phyloP scores from a whole-genome alignment of 2,797 vertebrate genomes.

The Gymnothorax reevesii region DNA sequence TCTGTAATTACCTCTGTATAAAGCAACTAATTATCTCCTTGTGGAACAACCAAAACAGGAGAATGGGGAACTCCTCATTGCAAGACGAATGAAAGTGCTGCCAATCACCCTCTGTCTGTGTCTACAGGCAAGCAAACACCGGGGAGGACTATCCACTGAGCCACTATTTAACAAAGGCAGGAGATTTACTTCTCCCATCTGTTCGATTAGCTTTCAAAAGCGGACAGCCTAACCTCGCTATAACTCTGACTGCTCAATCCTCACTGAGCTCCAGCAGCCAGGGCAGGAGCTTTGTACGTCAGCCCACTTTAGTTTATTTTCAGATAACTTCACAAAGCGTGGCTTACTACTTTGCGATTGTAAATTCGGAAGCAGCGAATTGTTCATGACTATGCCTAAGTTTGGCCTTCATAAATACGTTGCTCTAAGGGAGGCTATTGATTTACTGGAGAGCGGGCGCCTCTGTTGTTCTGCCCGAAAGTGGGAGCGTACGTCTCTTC shows the following conservation, averaged over 20 bases:
- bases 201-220: conserved; percentile 59
- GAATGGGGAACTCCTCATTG: conserved; percentile 36
- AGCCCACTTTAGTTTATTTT: conserved; percentile 25
- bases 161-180: conserved; percentile 58
- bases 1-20: not conserved
- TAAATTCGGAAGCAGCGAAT: conserved; percentile 71
- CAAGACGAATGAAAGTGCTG: conserved; percentile 55
- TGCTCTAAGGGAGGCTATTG: conserved; percentile 70
- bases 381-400: conserved; percentile 77
- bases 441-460: conserved; percentile 64
- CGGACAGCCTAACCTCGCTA: conserved; percentile 29
- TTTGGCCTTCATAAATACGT: conserved; percentile 75
- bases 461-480: conserved; percentile 7
- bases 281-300: conserved; percentile 1
- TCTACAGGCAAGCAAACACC: conserved; percentile 25
- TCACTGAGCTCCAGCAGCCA: conserved; percentile 13
- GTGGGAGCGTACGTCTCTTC: conserved; percentile 50
- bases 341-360: conserved; percentile 41
- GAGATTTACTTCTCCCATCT: conserved; percentile 54
- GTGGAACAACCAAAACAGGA: conserved; percentile 28
- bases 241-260: conserved; percentile 20
- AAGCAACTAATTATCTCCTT: conserved; percentile 7
- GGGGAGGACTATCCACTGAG: conserved; percentile 55
- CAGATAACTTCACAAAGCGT: conserved; percentile 18
- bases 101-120: conserved; percentile 50